These are phyloP conservation scores for Myotis davidii DNA, from an alignment of 2,113 vertebrate genomes.

Conservation along the genomic window DNA sequence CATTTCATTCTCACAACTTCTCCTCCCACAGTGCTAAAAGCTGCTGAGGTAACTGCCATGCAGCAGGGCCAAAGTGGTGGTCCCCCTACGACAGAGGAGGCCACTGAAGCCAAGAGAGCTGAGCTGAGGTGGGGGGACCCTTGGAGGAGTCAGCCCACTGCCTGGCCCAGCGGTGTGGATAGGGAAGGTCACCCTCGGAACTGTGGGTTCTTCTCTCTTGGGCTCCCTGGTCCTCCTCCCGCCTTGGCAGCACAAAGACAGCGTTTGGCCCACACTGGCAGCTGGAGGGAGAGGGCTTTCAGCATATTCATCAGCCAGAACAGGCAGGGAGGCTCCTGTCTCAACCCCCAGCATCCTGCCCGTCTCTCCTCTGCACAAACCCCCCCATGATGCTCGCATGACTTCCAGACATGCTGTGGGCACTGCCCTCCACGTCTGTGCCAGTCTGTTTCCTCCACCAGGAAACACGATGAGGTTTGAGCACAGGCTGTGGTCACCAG, in stretches of 20 bases:
- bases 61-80: background rate
- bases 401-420: background rate
- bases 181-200: accelerated
- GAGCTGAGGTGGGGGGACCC: accelerated
- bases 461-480: background rate
- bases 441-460: background rate
- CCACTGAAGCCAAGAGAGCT: background rate
- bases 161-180: background rate
- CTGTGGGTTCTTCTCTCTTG: background rate
- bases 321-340: accelerated
- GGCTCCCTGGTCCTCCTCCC: background rate
- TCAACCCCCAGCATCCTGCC: background rate
- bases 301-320: background rate
- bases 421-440: accelerated
- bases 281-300: background rate
- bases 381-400: background rate
- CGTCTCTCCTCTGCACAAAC: background rate
- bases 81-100: background rate
- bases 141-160: background rate
- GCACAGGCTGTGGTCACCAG: background rate
- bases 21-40: background rate
- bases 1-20: background rate
- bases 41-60: background rate
- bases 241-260: background rate
- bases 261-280: accelerated